A percentile compares a stretch with the other conserved stretches of the same genome.
Conservation (phyloP, 2,797 vertebrate species). For the Phrynocephalus forsythii region DNA sequence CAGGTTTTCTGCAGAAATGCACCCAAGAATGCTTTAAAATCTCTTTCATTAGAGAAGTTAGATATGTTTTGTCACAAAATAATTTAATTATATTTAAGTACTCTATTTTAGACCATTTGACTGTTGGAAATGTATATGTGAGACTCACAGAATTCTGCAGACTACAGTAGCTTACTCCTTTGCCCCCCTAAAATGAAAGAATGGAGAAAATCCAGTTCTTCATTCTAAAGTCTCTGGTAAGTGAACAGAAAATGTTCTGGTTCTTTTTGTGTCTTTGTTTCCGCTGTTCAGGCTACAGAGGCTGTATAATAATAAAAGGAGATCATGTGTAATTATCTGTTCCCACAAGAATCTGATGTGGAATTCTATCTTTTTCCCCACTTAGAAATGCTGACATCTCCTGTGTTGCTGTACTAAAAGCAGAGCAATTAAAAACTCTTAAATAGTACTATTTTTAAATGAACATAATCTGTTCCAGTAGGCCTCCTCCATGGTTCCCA, state of each 20-base stretch:
- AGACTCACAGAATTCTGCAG: too few relatives aligned
- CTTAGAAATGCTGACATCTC: background rate
- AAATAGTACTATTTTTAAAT: constrained; percentile 20
- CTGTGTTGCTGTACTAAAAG: background rate
- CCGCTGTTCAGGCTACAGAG: too few relatives aligned
- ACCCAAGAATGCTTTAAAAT: background rate
- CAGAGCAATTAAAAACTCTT: constrained; percentile 13
- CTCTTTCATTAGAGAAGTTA: background rate
- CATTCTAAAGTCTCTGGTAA: background rate
- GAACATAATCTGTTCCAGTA: background rate
- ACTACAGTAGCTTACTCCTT: too few relatives aligned
- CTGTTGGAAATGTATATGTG: too few relatives aligned
- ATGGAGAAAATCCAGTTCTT: too few relatives aligned
- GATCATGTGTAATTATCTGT: background rate
- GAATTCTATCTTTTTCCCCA: background rate
- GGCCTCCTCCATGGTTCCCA: background rate
- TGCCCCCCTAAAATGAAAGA: too few relatives aligned
- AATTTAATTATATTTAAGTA: background rate
- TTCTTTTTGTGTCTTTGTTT: too few relatives aligned
- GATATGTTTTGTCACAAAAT: background rate
- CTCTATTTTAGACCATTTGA: too few relatives aligned
- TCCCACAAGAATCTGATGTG: background rate
- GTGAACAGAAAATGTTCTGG: background rate
- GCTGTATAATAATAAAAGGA: background rate
- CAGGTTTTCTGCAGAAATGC: background rate